phyloP scores from a whole-genome alignment of 2,113 vertebrate species.

The Hippolais icterina region DNA sequence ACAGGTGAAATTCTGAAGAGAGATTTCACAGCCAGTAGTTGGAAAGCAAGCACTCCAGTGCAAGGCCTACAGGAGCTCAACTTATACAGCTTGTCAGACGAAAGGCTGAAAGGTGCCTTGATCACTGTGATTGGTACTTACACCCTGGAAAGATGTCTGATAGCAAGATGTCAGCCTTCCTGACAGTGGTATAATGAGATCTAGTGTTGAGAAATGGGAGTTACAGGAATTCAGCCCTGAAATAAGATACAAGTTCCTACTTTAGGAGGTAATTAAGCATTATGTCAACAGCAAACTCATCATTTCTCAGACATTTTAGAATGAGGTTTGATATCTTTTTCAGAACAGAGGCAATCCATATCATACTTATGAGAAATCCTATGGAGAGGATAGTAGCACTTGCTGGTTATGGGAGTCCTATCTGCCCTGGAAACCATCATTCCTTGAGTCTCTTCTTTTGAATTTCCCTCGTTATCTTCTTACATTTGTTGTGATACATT shows the following conservation, averaged over 20 bases:
- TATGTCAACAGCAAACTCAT: conserved; percentile 25
- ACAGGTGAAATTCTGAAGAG: not conserved
- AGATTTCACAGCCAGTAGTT: not conserved
- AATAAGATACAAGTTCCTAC: conserved; percentile 1
- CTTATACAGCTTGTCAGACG: conserved; percentile 9
- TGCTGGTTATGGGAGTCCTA: not conserved
- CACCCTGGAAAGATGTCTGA: conserved; percentile 27
- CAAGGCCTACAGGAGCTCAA: not conserved
- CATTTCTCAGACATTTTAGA: not conserved
- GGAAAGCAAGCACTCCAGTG: not conserved
- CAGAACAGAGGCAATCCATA: not conserved
- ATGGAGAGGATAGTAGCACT: not conserved
- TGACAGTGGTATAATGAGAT: conserved; percentile 51
- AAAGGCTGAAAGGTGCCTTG: conserved; percentile 40
- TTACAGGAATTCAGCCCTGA: not conserved
- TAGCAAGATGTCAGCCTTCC: conserved; percentile 32
- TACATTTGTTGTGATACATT: not conserved
- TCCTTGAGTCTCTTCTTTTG: not conserved
- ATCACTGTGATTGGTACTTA: conserved; percentile 44
- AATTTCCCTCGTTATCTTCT: not conserved
- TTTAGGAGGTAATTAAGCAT: conserved; percentile 28
- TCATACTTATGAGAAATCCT: not conserved
- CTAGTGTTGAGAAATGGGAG: not conserved
- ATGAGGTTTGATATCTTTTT: not conserved
- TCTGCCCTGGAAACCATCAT: not conserved